These are phyloP conservation scores for Coptotermes formosanus DNA, from an alignment of 1,140 invertebrate genomes.

Conservation along the genomic window DNA sequence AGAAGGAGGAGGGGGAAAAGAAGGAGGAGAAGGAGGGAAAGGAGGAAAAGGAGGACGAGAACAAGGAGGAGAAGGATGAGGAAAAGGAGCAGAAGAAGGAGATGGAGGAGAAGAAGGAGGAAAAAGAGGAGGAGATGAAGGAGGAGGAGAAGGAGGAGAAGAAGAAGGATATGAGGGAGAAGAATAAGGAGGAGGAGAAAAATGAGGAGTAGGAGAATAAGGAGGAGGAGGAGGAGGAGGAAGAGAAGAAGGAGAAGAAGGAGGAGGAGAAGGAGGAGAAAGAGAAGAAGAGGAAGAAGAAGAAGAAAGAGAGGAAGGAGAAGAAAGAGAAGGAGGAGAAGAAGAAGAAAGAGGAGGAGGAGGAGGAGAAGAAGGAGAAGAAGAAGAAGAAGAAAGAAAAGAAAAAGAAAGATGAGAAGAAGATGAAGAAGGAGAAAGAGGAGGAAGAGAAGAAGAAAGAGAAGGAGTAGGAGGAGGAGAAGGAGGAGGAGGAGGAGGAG, in stretches of 20 bases:
- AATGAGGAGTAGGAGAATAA: not conserved
- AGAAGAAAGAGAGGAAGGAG: not conserved
- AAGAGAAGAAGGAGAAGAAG: not conserved
- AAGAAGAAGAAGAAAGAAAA: not conserved
- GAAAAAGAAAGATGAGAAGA: not conserved
- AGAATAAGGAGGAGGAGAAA: not conserved
- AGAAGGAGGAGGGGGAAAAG: no score
- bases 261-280: not conserved
- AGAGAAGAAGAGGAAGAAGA: not conserved
- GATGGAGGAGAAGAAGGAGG: not conserved
- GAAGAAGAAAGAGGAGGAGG: conserved; percentile 2
- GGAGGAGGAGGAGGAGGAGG: not conserved
- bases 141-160: not conserved
- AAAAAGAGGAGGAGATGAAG: not conserved
- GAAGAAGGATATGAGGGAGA: not conserved
- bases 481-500: not conserved
- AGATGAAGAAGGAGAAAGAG: not conserved
- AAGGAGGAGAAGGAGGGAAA: no score
- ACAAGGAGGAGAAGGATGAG: not conserved
- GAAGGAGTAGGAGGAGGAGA: not conserved
- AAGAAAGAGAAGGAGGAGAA: not conserved
- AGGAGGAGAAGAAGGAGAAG: not conserved
- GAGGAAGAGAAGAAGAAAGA: not conserved
- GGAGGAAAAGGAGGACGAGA: no score
- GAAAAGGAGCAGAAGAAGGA: not conserved